Base-by-base conservation (phyloP, 2,797 vertebrate species). In the Manis javanica region DNA sequence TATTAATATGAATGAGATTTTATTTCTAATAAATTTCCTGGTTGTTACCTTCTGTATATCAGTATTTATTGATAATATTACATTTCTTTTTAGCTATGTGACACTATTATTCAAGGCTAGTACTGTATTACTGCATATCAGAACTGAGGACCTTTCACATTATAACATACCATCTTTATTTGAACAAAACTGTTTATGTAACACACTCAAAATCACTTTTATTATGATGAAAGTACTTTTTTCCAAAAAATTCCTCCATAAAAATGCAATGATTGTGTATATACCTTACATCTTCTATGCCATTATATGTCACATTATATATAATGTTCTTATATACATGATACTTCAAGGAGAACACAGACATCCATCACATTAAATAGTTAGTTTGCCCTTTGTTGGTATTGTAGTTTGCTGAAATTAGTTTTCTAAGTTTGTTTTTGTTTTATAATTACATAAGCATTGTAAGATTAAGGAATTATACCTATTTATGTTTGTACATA, bases 381-480 rank as follows among this genome's bases (percentile, higher is more conserved):
- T 86, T 55, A 53, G 85, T 91, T 75, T 93, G 39, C 39, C 14
- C 64, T 86, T 78, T 93, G 51, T 90, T 83, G 15, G 15, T 57
- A 72, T 53, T 59, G 2, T n/a, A 92, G 39, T 95, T 91, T 92
- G 29, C 87, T 87, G 11, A 31, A 87, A 75, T 79, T 91, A 79
- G 81, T 69, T 87, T 46, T 84, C 55, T 79, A 39, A 61, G 21
- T 66, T 87, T 74, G 8, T 68, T 96, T 77, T 93, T 57, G 21
- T 75, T 82, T 88, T 85, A 72, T 53, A 81, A 81, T 86, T 90
- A 72, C 1, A 83, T 83, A 91, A 66, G 9, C 53, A 92, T 24
- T 92, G 13, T 89, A 95, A 92, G 39, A 18, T 87, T 84, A 96
- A 92, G 59, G 75, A 91, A 78, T 71, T 95, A 82, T n/a, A 86